A percentile compares a stretch with the other conserved stretches of the same genome.
These are phyloP conservation scores for Petrophora chlorosata DNA, from an alignment of 2,888 invertebrate species.

Conservation along the genomic window DNA sequence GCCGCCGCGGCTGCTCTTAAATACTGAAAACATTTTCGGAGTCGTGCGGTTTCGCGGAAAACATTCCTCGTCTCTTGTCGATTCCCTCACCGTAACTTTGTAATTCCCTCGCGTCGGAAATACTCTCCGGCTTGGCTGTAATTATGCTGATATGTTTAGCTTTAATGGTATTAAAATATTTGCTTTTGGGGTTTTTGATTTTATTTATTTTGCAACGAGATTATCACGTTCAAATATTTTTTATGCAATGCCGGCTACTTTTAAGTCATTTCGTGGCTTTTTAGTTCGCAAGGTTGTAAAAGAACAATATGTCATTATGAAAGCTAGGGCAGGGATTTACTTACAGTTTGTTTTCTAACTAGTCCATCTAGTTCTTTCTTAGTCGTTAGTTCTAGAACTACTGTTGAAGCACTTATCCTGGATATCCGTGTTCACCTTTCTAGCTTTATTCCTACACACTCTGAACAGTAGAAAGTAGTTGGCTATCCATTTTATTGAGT, in stretches of 20 bases:
- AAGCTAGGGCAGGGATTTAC: no score
- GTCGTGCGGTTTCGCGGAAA: conserved; percentile 60
- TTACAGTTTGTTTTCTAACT: no score
- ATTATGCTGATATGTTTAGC: conserved; percentile 24
- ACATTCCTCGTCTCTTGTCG: conserved; percentile 58
- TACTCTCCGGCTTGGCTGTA: conserved; percentile 24
- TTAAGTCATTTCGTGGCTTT: no score
- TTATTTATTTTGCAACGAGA: not conserved
- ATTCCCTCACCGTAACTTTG: conserved; percentile 53
- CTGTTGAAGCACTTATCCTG: no score
- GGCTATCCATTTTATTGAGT: conserved; percentile 39
- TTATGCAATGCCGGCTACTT: no score
- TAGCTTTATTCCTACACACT: conserved; percentile 11
- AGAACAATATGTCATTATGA: no score
- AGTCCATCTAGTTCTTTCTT: no score
- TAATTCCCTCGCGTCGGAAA: conserved; percentile 45
- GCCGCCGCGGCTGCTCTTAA: conserved; percentile 51
- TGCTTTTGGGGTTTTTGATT: conserved; percentile 8
- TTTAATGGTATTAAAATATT: conserved; percentile 15
- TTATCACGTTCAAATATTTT: not conserved
- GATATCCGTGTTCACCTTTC: conserved; percentile 1
- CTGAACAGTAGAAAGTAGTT: conserved; percentile 21
- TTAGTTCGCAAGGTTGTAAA: no score
- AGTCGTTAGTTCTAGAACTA: no score
- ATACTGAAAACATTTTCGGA: conserved; percentile 68